phyloP scores from a whole-genome alignment of 2,113 vertebrate species.

The Falco punctatus region DNA sequence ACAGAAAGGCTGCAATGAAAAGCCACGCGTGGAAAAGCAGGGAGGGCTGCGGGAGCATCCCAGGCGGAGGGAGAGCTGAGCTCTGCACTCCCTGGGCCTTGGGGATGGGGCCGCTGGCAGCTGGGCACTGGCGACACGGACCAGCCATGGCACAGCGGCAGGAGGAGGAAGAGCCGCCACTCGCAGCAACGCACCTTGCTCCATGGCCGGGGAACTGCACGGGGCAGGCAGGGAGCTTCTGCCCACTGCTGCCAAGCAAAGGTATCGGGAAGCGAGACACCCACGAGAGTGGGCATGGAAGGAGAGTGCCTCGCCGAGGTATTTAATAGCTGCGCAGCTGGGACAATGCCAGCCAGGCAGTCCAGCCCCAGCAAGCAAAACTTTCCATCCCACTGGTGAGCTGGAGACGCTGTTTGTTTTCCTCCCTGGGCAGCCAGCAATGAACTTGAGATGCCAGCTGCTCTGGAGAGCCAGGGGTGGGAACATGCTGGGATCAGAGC shows the following conservation, averaged over 20 bases:
- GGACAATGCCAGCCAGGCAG: not conserved
- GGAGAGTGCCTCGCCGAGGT: accelerated
- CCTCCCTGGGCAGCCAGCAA: not conserved
- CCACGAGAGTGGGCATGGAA: accelerated
- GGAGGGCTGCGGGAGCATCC: not conserved
- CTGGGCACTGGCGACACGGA: accelerated
- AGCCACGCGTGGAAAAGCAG: not conserved
- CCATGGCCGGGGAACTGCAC: accelerated
- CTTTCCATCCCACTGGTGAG: not conserved
- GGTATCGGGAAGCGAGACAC: not conserved
- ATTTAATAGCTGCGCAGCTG: not conserved
- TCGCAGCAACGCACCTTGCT: not conserved
- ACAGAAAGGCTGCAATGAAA: not conserved
- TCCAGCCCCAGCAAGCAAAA: slow-evolving; percentile 13
- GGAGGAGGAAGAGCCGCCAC: not conserved
- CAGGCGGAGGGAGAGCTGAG: not conserved
- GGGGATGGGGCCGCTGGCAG: not conserved
- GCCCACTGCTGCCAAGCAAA: not conserved
- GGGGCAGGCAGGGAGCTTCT: not conserved
- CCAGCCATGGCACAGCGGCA: accelerated
- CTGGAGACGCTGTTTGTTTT: slow-evolving; percentile 44
- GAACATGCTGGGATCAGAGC: accelerated
- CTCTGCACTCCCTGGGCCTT: not conserved
- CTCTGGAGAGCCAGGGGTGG: not conserved
- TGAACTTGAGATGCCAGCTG: not conserved